Conservation (phyloP, 1,140 invertebrate genomes). For the Zaprionus capensis region DNA sequence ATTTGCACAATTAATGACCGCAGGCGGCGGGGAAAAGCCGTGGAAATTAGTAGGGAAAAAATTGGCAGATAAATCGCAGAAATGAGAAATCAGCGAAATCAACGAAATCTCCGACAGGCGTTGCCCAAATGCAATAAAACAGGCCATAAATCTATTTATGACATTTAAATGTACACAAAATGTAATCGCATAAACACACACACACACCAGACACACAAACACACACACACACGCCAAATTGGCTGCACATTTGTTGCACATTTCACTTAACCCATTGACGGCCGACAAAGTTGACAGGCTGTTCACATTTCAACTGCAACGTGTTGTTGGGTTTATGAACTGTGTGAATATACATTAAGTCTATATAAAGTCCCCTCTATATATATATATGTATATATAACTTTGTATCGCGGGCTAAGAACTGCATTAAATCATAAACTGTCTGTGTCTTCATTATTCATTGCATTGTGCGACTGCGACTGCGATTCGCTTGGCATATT, state of each 20-base stretch:
- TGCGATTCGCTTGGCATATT: not conserved
- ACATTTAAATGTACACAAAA: conserved; percentile 75
- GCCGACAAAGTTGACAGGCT: conserved; percentile 1
- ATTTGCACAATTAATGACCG: conserved; percentile 75
- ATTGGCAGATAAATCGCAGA: conserved; percentile 28
- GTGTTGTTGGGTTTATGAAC: not conserved
- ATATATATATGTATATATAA: not conserved
- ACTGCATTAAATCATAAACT: conserved; percentile 11
- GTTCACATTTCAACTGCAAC: conserved; percentile 9
- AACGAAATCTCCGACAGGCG: conserved; percentile 29
- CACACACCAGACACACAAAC: not conserved
- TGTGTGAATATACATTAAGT: not conserved
- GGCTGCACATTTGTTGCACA: conserved; percentile 24
- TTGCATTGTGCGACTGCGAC: not conserved
- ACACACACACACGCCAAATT: not conserved
- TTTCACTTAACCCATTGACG: conserved; percentile 25
- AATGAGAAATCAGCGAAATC: conserved; percentile 10
- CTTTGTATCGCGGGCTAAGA: not conserved
- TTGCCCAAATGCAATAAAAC: conserved; percentile 60
- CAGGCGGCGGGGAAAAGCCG: conserved; percentile 17
- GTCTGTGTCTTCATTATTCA: conserved; percentile 5
- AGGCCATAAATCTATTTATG: conserved; percentile 77
- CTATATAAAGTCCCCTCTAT: not conserved
- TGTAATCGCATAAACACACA: conserved; percentile 51
- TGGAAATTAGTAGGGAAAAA: conserved; percentile 3